These are phyloP conservation scores for Isotomurus palustris DNA, from an alignment of 2,888 invertebrate genomes.

Conservation along the genomic window DNA sequence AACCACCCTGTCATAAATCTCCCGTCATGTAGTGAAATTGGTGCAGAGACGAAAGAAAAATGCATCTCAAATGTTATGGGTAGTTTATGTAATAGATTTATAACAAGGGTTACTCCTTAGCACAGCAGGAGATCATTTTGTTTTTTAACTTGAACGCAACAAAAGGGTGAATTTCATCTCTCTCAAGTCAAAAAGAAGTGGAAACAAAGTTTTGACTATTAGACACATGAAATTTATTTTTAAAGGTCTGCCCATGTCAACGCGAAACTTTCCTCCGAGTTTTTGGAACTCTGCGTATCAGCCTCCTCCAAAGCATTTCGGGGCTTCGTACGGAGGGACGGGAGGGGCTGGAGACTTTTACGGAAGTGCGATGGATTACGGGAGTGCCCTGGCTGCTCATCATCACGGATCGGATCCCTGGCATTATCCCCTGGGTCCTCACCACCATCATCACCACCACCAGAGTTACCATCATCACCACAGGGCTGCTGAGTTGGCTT, in stretches of 20 bases:
- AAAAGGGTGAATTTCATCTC: conserved; percentile 3
- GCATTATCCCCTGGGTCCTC: conserved; percentile 64
- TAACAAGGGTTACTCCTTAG: conserved; percentile 5
- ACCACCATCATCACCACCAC: conserved; percentile 51
- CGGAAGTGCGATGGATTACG: conserved; percentile 46
- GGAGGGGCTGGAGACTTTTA: conserved; percentile 44
- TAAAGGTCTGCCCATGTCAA: conserved; percentile 70
- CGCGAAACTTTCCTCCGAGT: conserved; percentile 89
- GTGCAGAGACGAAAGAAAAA: background rate
- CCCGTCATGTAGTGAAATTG: background rate
- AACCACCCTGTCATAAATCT: conserved; percentile 2
- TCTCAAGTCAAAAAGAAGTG: background rate
- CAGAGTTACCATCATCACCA: conserved; percentile 36
- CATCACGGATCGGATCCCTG: conserved; percentile 56
- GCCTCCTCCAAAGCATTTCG: conserved; percentile 48
- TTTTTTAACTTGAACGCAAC: conserved; percentile 14
- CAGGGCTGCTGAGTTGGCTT: conserved; percentile 29
- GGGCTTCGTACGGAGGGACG: conserved; percentile 42
- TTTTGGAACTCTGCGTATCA: conserved; percentile 93
- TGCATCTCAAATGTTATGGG: background rate
- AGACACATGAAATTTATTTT: background rate
- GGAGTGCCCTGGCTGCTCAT: conserved; percentile 43
- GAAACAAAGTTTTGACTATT: background rate
- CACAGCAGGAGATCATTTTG: conserved; percentile 7
- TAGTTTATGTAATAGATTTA: conserved; percentile 11